Evolutionary conservation across 2,797 vertebrate genomes (phyloP).

Genomic region (Caiman crocodilus): DNA sequence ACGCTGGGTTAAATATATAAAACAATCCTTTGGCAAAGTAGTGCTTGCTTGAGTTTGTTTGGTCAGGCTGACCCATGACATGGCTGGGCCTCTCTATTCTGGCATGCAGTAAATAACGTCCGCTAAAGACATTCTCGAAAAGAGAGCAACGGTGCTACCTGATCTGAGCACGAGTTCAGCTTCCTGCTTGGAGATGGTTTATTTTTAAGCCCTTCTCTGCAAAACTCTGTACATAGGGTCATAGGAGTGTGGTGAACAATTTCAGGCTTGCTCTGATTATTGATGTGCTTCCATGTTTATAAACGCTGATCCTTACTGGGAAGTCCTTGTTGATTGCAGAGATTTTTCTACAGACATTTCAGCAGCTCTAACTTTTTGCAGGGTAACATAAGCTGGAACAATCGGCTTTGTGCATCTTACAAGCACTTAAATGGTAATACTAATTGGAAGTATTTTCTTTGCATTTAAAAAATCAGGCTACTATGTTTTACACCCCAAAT

Average conservation of each 20-base stretch:
- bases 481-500: rapidly evolving
- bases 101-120: neutral
- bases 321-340: neutral
- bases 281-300: neutral
- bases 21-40: neutral
- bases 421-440: rapidly evolving
- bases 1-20: too few relatives aligned
- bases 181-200: neutral
- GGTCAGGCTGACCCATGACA: rapidly evolving
- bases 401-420: rapidly evolving
- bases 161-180: neutral
- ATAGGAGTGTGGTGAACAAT: neutral
- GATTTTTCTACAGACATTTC: neutral
- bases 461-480: neutral
- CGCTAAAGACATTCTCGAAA: neutral
- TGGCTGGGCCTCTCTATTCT: rapidly evolving
- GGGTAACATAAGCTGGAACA: rapidly evolving
- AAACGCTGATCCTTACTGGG: rapidly evolving
- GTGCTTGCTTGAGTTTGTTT: neutral
- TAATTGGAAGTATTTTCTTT: rapidly evolving
- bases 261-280: neutral
- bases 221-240: rapidly evolving
- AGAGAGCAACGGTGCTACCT: neutral
- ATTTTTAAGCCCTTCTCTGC: neutral
- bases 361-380: rapidly evolving